Base-by-base conservation (phyloP, 2,797 vertebrate species). In the Chanos chanos region DNA sequence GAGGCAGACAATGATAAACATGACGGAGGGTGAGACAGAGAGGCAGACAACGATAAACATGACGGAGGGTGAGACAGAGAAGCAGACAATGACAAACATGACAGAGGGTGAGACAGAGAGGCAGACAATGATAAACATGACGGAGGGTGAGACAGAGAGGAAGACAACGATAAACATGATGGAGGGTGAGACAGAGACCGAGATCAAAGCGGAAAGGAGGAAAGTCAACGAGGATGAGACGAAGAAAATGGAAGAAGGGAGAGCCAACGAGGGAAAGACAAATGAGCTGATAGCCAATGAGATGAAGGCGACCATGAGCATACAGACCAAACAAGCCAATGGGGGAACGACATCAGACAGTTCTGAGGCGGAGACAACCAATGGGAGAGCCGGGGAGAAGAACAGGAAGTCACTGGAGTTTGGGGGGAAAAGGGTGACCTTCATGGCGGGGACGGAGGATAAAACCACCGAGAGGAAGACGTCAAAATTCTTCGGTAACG, bases 41-140 rank as follows among this genome's bases (percentile, higher is more conserved):
- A 39, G 1, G 1, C 73, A 79, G 50, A 54, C 15, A 7, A 58
- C 44, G 58, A 64, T 63, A 47, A 77, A 64, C 27, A 43, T 27
- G 49, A 71, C 21, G 41, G 45, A 53, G 3, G 3, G 5, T 19
- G 45, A 30, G 37, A 49, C n/a, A n/a, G 71, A 45, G 71, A 68
- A 10, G 25, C 9, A 44, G 44, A 30, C 2, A 43, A 6, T 59
- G 31, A n/a, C n/a, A n/a, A 27, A 37, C 57, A 66, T 4, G 63
- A 63, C 16, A 19, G 45, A 53, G 3, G 3, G 5, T 19, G 45
- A 30, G 37, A 49, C n/a, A n/a, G 71, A 45, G 71, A 68, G 10
- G 25, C 9, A 44, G 44, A 30, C 2, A 43, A 6, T 59, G 31
- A 50, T 24, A 56, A 56, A 49, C n/a, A 13, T 44, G 28, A 24